Evolutionary conservation across 53 echinoderm and acorn worm species (phyloP).

Genomic region (Hippasteria phrygiana): DNA sequence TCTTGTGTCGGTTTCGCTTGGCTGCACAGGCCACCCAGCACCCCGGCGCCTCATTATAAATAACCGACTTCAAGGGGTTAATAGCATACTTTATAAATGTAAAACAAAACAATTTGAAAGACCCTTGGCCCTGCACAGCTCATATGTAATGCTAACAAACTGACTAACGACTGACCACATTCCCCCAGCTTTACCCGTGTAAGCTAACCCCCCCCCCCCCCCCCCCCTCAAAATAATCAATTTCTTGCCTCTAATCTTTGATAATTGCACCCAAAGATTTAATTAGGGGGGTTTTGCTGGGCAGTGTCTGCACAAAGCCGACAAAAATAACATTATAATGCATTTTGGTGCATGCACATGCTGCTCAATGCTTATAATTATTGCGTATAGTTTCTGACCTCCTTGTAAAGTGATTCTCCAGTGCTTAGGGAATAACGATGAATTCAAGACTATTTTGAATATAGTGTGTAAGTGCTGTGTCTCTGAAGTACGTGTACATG

Average conservation of each 20-base stretch:
- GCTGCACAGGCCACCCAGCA: no score
- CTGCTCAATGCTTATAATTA: background rate
- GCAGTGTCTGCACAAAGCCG: conserved; percentile 35
- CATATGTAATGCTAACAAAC: background rate
- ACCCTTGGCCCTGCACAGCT: background rate
- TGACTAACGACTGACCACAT: background rate
- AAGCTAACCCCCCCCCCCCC: background rate
- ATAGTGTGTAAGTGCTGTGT: background rate
- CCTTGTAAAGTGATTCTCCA: background rate
- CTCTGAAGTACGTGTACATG: background rate
- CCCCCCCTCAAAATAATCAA: conserved; percentile 34
- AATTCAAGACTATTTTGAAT: background rate
- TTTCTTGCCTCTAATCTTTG: conserved; percentile 34
- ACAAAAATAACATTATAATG: background rate
- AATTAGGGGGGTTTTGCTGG: conserved; percentile 49
- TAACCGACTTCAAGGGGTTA: no score
- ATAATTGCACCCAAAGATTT: conserved; percentile 59
- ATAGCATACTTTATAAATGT: background rate
- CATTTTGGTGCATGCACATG: background rate
- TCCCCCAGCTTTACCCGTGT: conserved; percentile 7
- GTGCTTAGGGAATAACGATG: background rate
- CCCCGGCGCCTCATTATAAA: no score
- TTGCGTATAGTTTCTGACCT: background rate
- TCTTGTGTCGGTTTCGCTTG: no score
- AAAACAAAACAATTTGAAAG: background rate